Percentiles rank a stretch among this genome's conserved stretches.
These are phyloP conservation scores for Megalonaias nervosa DNA, from an alignment of 1,140 invertebrate genomes.

Conservation along the genomic window DNA sequence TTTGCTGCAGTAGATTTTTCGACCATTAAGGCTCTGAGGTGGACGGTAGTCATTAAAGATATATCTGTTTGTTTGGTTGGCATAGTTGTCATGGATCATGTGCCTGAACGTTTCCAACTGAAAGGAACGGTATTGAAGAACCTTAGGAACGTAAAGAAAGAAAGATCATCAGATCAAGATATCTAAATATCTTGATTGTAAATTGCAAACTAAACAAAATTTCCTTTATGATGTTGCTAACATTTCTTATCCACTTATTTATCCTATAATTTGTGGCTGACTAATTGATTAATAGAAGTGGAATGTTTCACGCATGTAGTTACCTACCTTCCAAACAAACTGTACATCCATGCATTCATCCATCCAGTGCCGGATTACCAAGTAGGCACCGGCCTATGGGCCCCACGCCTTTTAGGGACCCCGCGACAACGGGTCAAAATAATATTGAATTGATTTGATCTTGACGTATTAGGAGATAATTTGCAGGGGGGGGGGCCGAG, in stretches of 20 bases:
- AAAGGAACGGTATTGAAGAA: background rate
- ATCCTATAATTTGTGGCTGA: background rate
- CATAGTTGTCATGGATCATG: conserved; percentile 37
- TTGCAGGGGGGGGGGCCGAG: no score
- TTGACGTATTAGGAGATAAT: no score
- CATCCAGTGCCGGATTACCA: no score
- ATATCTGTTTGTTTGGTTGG: conserved; percentile 23
- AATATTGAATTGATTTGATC: no score
- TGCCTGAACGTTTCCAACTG: conserved; percentile 38
- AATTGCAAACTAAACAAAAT: background rate
- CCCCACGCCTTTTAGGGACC: no score
- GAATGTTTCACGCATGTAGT: background rate
- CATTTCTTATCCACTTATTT: background rate
- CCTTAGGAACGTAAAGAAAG: background rate
- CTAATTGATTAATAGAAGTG: background rate
- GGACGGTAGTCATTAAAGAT: conserved; percentile 44
- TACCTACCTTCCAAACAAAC: no score
- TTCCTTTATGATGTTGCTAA: conserved; percentile 3
- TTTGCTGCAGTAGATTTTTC: conserved; percentile 36
- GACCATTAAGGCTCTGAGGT: conserved; percentile 26
- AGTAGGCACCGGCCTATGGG: no score
- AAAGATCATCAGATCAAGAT: background rate
- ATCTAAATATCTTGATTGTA: background rate
- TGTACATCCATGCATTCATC: no score
- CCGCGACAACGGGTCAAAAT: no score